phyloP scores from a whole-genome alignment of 2,888 invertebrate genomes.

The Aphidoletes aphidimyza region DNA sequence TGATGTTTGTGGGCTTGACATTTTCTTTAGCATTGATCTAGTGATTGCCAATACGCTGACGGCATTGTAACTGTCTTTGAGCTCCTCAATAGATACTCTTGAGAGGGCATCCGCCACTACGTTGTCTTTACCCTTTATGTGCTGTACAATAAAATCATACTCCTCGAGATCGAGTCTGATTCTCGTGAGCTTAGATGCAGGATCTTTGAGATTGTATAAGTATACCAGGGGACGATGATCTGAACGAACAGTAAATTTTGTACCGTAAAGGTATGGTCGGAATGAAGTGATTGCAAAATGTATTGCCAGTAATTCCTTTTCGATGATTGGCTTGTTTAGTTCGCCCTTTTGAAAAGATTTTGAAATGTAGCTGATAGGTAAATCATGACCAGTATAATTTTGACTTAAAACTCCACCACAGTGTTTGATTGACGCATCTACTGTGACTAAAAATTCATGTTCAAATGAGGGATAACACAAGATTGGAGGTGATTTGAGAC shows the following conservation, averaged over 20 bases:
- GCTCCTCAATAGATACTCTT: neutral
- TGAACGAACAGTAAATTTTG: neutral
- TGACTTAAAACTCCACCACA: conserved; percentile 60
- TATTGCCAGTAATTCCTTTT: conserved; percentile 17
- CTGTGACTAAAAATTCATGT: conserved; percentile 60
- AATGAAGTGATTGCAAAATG: conserved; percentile 5
- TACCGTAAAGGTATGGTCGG: conserved; percentile 24
- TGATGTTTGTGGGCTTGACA: neutral
- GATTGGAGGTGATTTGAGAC: conserved; percentile 59
- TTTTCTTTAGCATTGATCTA: neutral
- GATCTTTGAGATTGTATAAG: conserved; percentile 6
- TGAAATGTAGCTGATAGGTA: conserved; percentile 23
- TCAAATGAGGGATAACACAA: conserved; percentile 63
- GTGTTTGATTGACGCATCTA: conserved; percentile 60
- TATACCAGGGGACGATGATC: conserved; percentile 8
- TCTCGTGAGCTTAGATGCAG: conserved; percentile 17
- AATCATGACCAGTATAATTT: conserved; percentile 57
- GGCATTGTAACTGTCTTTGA: neutral
- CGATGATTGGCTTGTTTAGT: neutral
- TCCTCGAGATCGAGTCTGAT: conserved; percentile 38
- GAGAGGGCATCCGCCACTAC: conserved; percentile 1
- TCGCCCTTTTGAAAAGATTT: conserved; percentile 2
- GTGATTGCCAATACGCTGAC: neutral
- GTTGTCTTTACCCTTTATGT: conserved; percentile 1
- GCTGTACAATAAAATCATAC: conserved; percentile 3